phyloP scores from a whole-genome alignment of 1,140 invertebrate species.

The Drosophila watanabei region DNA sequence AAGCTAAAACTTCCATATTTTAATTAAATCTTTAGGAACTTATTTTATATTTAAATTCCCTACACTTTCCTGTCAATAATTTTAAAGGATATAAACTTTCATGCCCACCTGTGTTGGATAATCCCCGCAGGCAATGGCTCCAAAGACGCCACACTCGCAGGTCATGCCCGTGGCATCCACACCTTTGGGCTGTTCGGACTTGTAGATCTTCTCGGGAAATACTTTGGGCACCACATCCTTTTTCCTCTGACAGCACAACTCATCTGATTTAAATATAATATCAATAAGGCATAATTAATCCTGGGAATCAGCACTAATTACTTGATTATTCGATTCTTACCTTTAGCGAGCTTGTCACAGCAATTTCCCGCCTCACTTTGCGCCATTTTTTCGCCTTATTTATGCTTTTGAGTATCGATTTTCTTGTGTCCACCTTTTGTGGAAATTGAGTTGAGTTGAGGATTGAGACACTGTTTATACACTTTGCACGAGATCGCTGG shows the following conservation, averaged over 20 bases:
- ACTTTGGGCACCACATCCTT: conserved; percentile 40
- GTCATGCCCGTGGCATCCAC: conserved; percentile 89
- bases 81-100: too few relatives aligned
- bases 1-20: too few relatives aligned
- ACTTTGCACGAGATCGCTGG: conserved; percentile 56
- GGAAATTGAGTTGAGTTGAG: conserved; percentile 19
- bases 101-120: conserved; percentile 91
- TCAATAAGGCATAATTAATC: conserved; percentile 3
- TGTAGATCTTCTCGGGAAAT: conserved; percentile 80
- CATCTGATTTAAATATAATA: conserved; percentile 6
- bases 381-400: conserved; percentile 43
- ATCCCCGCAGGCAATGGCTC: conserved; percentile 94
- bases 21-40: fast-evolving
- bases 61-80: too few relatives aligned
- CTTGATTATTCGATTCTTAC: conserved; percentile 5
- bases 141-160: conserved; percentile 98
- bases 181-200: conserved; percentile 71
- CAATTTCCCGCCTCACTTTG: conserved; percentile 54
- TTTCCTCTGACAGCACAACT: conserved; percentile 37
- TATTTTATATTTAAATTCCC: not conserved
- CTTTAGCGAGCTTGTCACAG: conserved; percentile 49
- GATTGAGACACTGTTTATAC: conserved; percentile 59
- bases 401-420: conserved; percentile 19
- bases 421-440: conserved; percentile 26
- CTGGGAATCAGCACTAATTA: not conserved